Evolutionary conservation across 2,888 invertebrate genomes (phyloP), one percentile per base, ranked within the genome.

Genomic region (Agrotis segetum): DNA sequence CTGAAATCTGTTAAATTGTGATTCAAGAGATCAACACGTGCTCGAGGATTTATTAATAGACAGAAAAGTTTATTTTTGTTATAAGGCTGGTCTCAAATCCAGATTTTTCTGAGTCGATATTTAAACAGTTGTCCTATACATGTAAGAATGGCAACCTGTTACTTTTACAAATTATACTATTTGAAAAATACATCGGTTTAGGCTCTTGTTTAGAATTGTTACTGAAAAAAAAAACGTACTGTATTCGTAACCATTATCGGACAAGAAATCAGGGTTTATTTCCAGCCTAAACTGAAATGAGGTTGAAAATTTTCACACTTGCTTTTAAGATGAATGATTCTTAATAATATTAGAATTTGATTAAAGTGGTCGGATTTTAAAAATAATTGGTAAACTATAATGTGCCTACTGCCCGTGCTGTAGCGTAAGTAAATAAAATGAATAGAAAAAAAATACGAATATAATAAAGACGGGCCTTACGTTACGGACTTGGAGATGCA

Each of bases 281-380:
- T 87, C 83, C 16, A 58, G 47, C 59, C 52, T 77, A 44, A 71
- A 34, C 40, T 90, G 88, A 92, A 88, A 88, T 90, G 88, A 93
- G 92, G 92, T 82, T 90, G 76, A 63, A 76, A 85, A 68, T 85
- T 81, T 84, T 84, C 71, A 82, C 77, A 81, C 75, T 75, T 69
- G 58, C 67, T 81, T 71, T 80, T 73, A 67, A 59, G 50, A 73
- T 82, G 78, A 74, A 77, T 71, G 75, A 79, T 72, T 52, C 64
- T 62, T 60, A 11, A 40, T 40, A 34, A 34, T 7, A 49, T 56
- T 40, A 60, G 44, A 52, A 44, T 64, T 72, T 65, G 60, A 40
- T 65, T 61, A 49, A 59, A 64, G 44, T 74, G 40, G 64, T 64
- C 44, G 52, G 58, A 24, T 62, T 4, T 52, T 64, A 40, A 14